phyloP scores from a whole-genome alignment of 2,888 invertebrate species.

The Apeira syringaria region DNA sequence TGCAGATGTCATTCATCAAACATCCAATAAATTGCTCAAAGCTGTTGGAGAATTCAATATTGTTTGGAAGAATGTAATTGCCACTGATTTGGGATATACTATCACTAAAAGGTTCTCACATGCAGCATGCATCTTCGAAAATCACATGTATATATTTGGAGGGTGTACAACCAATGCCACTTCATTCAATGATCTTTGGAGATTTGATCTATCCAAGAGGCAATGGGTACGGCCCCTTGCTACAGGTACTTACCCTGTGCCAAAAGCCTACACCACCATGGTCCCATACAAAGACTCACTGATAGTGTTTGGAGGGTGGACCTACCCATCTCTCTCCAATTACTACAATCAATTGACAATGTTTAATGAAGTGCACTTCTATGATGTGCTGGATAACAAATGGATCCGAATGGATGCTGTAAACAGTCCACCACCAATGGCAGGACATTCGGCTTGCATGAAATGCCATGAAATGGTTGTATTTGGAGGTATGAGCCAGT shows the following conservation, averaged over 20 bases:
- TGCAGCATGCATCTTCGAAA: slow-evolving; percentile 92
- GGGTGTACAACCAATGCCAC: slow-evolving; percentile 97
- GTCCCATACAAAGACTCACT: slow-evolving; percentile 93
- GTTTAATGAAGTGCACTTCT: slow-evolving; percentile 96
- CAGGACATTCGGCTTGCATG: slow-evolving; percentile 96
- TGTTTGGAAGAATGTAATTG: slow-evolving; percentile 87
- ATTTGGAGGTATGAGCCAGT: slow-evolving; percentile 88
- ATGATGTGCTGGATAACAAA: slow-evolving; percentile 90
- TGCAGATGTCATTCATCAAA: slow-evolving; percentile 91
- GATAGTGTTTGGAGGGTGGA: slow-evolving; percentile 97
- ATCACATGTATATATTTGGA: slow-evolving; percentile 97
- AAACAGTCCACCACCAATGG: slow-evolving; percentile 91
- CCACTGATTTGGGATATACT: slow-evolving; percentile 85
- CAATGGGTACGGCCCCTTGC: slow-evolving; percentile 93
- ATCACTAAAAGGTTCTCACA: slow-evolving; percentile 97
- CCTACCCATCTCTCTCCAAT: slow-evolving; percentile 94
- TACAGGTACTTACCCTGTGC: slow-evolving; percentile 95
- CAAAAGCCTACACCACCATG: slow-evolving; percentile 97
- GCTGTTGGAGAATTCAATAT: slow-evolving; percentile 90
- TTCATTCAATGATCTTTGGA: slow-evolving; percentile 98
- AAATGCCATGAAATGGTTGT: slow-evolving; percentile 92
- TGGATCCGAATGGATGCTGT: slow-evolving; percentile 88
- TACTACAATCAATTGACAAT: slow-evolving; percentile 93
- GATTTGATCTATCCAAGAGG: slow-evolving; percentile 93
- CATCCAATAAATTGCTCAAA: slow-evolving; percentile 88